Evolutionary conservation across 1,140 invertebrate genomes (phyloP).

Genomic region (Scaptomyza graminum): DNA sequence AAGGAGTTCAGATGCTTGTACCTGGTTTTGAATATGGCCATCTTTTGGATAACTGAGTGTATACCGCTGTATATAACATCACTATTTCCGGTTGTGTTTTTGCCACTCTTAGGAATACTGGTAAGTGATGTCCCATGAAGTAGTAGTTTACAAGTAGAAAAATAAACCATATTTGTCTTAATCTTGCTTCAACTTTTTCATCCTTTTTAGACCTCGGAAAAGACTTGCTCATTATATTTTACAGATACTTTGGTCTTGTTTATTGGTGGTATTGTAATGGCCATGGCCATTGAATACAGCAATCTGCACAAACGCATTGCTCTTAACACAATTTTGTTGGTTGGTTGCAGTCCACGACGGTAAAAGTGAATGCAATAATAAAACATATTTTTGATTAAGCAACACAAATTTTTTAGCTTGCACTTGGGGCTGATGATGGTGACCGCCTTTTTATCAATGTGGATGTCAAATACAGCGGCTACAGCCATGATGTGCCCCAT

Average conservation of each 20-base stretch:
- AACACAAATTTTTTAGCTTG: conserved; percentile 84
- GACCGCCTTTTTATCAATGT: conserved; percentile 91
- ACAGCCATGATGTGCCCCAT: conserved; percentile 95
- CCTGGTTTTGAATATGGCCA: conserved; percentile 90
- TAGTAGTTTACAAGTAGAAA: too few species aligned
- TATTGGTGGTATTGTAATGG: conserved; percentile 91
- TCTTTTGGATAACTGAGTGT: conserved; percentile 92
- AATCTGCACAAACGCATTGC: conserved; percentile 93
- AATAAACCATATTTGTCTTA: neutral
- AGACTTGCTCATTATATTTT: conserved; percentile 49
- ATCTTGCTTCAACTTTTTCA: neutral
- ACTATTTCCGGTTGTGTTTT: conserved; percentile 90
- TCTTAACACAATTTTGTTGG: conserved; percentile 88
- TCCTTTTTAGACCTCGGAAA: conserved; percentile 55
- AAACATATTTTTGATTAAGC: neutral
- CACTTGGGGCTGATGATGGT: conserved; percentile 90
- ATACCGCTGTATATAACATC: conserved; percentile 92
- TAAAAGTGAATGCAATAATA: conserved; percentile 50
- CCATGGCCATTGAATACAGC: conserved; percentile 93
- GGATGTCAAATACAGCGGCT: conserved; percentile 92
- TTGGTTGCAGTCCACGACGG: conserved; percentile 90
- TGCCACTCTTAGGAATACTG: conserved; percentile 89
- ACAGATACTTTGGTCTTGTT: conserved; percentile 93
- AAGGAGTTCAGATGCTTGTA: conserved; percentile 88
- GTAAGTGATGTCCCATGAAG: too few species aligned